Evolutionary conservation across 1,140 invertebrate species (phyloP).

Genomic region (Oscheius sp.): DNA sequence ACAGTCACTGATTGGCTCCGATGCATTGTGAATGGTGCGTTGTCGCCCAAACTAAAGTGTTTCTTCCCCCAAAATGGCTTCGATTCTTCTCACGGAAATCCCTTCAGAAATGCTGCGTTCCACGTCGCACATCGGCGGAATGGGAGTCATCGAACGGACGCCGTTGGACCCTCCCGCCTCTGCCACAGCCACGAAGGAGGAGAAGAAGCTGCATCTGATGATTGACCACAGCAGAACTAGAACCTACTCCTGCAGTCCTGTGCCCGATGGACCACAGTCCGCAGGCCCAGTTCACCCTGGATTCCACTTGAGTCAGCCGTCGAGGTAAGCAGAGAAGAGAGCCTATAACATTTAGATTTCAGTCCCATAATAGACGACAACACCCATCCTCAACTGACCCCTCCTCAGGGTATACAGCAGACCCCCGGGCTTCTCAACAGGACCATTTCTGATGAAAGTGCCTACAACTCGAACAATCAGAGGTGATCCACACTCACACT

Average conservation of each 20-base stretch:
- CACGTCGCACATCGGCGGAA: conserved; percentile 57
- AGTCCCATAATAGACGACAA: conserved; percentile 40
- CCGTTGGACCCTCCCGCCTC: conserved; percentile 4
- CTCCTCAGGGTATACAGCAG: conserved; percentile 63
- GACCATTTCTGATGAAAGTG: conserved; percentile 67
- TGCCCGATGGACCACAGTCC: conserved; percentile 43
- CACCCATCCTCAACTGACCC: conserved; percentile 46
- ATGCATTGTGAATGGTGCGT: too few relatives aligned
- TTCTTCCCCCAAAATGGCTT: too few relatives aligned
- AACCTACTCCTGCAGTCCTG: conserved; percentile 47
- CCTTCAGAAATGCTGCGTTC: conserved; percentile 57
- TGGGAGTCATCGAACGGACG: conserved; percentile 41
- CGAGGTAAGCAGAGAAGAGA: conserved; percentile 34
- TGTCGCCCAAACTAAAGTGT: too few relatives aligned
- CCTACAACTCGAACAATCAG: conserved; percentile 65
- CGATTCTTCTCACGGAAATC: not conserved
- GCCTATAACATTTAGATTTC: not conserved
- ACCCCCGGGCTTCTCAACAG: conserved; percentile 44
- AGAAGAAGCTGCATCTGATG: conserved; percentile 39
- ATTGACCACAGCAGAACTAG: conserved; percentile 41
- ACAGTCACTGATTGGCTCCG: too few relatives aligned
- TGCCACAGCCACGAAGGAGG: conserved; percentile 22
- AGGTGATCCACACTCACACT: too few relatives aligned
- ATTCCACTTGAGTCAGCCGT: conserved; percentile 45
- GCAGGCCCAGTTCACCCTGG: conserved; percentile 32